These are phyloP conservation scores for Cacoxenus indagator DNA, from an alignment of 2,888 invertebrate genomes.

Conservation along the genomic window DNA sequence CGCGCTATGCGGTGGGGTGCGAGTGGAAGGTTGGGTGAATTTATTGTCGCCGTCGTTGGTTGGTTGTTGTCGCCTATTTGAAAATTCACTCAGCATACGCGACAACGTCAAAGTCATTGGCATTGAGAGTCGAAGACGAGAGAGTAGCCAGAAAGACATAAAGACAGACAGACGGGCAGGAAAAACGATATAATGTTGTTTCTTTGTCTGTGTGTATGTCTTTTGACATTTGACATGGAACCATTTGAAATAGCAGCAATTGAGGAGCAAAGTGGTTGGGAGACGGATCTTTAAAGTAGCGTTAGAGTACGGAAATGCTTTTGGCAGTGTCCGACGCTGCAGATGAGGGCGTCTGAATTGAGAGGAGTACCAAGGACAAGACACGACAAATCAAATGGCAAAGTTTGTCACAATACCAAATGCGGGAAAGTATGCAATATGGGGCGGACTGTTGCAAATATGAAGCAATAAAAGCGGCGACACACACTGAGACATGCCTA, in stretches of 20 bases:
- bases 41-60: neutral
- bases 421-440: slow-evolving; percentile 11
- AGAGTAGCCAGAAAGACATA: neutral
- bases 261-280: neutral
- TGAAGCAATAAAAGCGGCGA: neutral
- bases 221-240: no score
- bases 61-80: neutral
- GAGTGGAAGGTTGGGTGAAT: neutral
- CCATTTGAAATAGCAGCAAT: no score
- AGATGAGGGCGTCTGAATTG: neutral
- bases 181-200: neutral
- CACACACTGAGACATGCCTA: neutral
- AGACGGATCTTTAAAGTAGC: neutral
- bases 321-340: neutral
- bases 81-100: neutral
- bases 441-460: slow-evolving; percentile 3
- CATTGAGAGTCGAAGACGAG: neutral
- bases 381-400: neutral
- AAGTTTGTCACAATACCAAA: neutral
- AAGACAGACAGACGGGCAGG: neutral
- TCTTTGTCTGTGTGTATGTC: no score
- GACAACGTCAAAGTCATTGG: slow-evolving; percentile 8
- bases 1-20: no score
- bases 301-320: neutral
- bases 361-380: neutral